A percentile compares a stretch with the other conserved stretches of the same genome.
phyloP scores from a whole-genome alignment of 1,140 invertebrate species.

The Lysiphlebus fabarum region DNA sequence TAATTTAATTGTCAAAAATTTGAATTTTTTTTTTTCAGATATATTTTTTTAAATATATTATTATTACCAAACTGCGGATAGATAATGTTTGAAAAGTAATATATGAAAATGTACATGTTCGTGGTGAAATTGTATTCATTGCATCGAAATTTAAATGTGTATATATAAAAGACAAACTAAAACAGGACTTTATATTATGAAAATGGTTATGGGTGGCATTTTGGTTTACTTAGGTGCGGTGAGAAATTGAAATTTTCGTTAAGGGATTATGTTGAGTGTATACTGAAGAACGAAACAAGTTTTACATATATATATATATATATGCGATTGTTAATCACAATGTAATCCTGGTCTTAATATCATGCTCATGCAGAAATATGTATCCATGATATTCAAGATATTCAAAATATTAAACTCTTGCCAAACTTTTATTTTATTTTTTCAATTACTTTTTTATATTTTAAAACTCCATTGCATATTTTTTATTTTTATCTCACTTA shows the following conservation, averaged over 20 bases:
- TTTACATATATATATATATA: neutral
- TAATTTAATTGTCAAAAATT: too few species aligned
- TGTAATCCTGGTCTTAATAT: conserved; percentile 51
- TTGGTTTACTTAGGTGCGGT: conserved; percentile 50
- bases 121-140: neutral
- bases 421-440: too few species aligned
- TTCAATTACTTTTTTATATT: conserved; percentile 5
- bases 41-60: too few species aligned
- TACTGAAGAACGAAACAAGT: conserved; percentile 38
- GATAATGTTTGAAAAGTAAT: too few species aligned
- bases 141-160: conserved; percentile 4
- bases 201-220: conserved; percentile 1
- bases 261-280: conserved; percentile 47
- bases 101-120: neutral
- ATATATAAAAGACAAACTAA: too few species aligned
- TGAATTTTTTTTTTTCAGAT: too few species aligned
- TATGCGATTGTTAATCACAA: conserved; percentile 49
- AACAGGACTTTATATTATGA: too few species aligned
- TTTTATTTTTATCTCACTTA: too few species aligned
- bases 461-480: too few species aligned
- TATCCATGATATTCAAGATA: too few species aligned
- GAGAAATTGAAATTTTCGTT: conserved; percentile 55
- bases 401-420: too few species aligned
- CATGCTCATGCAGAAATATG: conserved; percentile 18
- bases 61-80: too few species aligned